Evolutionary conservation across 35 echinoderm and acorn worm genomes (phyloP), one percentile per base, ranked within the genome.

Genomic region (Acanthaster planci): DNA sequence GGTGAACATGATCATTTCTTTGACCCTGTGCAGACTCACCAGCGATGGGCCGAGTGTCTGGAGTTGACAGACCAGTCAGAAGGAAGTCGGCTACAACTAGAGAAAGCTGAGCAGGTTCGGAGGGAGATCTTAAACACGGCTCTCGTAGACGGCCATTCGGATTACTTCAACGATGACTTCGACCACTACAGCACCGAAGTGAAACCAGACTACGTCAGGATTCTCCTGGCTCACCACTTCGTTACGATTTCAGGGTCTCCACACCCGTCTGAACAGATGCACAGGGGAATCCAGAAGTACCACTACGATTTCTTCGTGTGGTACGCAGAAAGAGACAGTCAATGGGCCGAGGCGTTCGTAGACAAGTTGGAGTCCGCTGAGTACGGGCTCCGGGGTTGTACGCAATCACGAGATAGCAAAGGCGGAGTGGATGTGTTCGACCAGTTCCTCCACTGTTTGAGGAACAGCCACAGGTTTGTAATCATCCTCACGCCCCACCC

Each of bases 1-100:
- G 84, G 60, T 51, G 76, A 84, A 44, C 84, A 96, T 38, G 89
- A 96, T 68, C 87, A 94, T 60, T 94, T 77, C 37, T 94, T 80
- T 56, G 88, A 94, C 57, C 83, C 84, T 21, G 27, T 94, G 5
- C 77, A 86, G 68, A 94, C 92, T n/a, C 86, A 90, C 40, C 17
- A 64, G 39, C 54, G 92, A 26, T 94, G 92, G 92, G 84, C 52
- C 15, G 29, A 79, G 10, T 94, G 92, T 51, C 58, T 94, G 18
- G 52, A 51, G 18, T 38, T 77, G 34, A 39, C 55, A 4, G 12
- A 39, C 35, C 29, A 76, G 34, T 17, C 38, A 23, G 80, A 76
- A 56, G 80, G 52, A 18, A 55, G 47, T 14, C 30, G 32, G 8
- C 26, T 88, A 27, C 58, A 80, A 81, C 22, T 53, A 51, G n/a